Evolutionary conservation across 2,797 vertebrate species (phyloP), one percentile per base, ranked within the genome.

Genomic region (Characodon lateralis): DNA sequence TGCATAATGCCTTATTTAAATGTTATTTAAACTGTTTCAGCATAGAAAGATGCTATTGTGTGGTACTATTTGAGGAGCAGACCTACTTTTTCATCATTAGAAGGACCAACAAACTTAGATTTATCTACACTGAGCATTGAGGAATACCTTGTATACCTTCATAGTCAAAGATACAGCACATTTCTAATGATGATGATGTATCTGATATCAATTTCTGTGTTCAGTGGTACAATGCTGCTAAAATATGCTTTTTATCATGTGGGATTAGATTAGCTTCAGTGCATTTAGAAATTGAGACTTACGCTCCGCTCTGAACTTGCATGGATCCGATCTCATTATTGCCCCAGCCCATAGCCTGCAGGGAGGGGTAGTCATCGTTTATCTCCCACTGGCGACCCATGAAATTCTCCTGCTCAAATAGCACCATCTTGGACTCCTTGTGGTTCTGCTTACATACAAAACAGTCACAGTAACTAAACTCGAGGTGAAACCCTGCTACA

Each of bases 271-370:
- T 16, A 14, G 70, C 22, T n/a, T 8, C 12, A 55, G 0, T 65
- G 0, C 66, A 39, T 69, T 55, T 65, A 18, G 24, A 72, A 35
- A 18, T 28, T 20, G 35, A 81, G 80, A 96, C 97, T 97, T 95
- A 99, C 97, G 97, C 95, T 72, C 98, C 98, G 0, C 95, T 95
- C 89, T 96, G 96, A 91, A 98, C 94, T 93, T 98, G 97, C 97
- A 99, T 98, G 83, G 98, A 98, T 88, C 98, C 98, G 74, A 99
- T 97, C 95, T 99, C 97, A 0, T 97, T 98, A 95, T 96, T 98
- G 86, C 91, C 91, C 98, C 98, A 99, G 83, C 97, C 98, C 97
- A 98, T 98, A 83, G 97, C 98, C 95, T 98, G 97, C 89, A 99
- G 96, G 73, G 98, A 99, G 80, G 98, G 97, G 91, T 97, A 98